phyloP scores from a whole-genome alignment of 2,888 invertebrate species.

The Apotomis capreana region DNA sequence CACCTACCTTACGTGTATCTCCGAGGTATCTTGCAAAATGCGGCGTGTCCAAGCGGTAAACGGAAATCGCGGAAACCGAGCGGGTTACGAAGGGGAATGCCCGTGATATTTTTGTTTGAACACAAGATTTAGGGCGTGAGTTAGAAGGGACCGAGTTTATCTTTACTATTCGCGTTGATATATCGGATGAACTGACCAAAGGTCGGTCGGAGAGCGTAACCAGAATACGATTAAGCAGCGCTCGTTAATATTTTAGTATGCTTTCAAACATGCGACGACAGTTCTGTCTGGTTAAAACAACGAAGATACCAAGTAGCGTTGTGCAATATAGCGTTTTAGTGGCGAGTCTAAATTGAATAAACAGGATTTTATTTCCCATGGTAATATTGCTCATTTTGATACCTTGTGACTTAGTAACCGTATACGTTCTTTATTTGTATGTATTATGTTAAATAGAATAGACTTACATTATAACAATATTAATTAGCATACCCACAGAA shows the following conservation, averaged over 20 bases:
- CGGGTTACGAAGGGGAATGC: slow-evolving; percentile 57
- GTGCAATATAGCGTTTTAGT: slow-evolving; percentile 15
- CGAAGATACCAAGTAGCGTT: slow-evolving; percentile 1
- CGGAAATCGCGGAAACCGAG: slow-evolving; percentile 60
- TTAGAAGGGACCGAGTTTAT: slow-evolving; percentile 59
- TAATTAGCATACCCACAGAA: no score
- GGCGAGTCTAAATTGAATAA: slow-evolving; percentile 19
- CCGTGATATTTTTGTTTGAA: slow-evolving; percentile 61
- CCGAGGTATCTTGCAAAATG: slow-evolving; percentile 48
- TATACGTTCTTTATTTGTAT: no score
- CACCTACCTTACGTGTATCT: slow-evolving; percentile 53
- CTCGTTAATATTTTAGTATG: slow-evolving; percentile 31
- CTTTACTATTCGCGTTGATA: slow-evolving; percentile 54
- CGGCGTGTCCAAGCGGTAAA: slow-evolving; percentile 53
- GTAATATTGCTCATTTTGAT: neutral
- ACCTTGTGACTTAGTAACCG: no score
- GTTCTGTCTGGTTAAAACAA: neutral
- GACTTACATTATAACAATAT: no score
- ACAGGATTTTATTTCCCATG: slow-evolving; percentile 18
- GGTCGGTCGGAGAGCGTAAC: slow-evolving; percentile 18
- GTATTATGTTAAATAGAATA: no score
- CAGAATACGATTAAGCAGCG: slow-evolving; percentile 27
- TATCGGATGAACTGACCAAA: slow-evolving; percentile 49
- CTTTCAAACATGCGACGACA: slow-evolving; percentile 23
- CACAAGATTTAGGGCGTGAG: slow-evolving; percentile 65